phyloP scores from a whole-genome alignment of 2,888 invertebrate species.

The Cephonodes hylas region DNA sequence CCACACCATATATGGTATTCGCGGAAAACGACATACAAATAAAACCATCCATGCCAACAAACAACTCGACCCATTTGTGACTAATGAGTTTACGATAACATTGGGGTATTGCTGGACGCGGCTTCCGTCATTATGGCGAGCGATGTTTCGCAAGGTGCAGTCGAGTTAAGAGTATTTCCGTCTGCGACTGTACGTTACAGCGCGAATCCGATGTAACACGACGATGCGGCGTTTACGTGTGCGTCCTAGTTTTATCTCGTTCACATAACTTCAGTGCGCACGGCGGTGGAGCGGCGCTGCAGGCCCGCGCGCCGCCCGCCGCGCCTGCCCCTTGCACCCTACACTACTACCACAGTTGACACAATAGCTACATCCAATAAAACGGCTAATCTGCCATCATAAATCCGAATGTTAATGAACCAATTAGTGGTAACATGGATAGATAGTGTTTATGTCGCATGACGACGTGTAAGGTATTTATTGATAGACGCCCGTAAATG shows the following conservation, averaged over 20 bases:
- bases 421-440: slow-evolving; percentile 2
- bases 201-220: not conserved
- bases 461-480: not conserved
- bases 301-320: not conserved
- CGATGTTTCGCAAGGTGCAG: not conserved
- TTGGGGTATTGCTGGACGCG: not conserved
- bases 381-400: slow-evolving; percentile 1
- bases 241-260: slow-evolving; percentile 8
- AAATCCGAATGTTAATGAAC: slow-evolving; percentile 6
- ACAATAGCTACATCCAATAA: not conserved
- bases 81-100: not conserved
- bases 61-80: not conserved
- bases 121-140: not conserved
- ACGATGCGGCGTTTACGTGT: not conserved
- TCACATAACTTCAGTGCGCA: slow-evolving; percentile 12
- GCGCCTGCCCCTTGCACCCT: not conserved
- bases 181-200: slow-evolving; percentile 3
- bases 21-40: not conserved
- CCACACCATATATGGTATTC: slow-evolving; percentile 37
- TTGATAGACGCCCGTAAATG: not conserved
- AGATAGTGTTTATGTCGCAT: not conserved
- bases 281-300: slow-evolving; percentile 3
- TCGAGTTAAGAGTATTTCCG: slow-evolving; percentile 11
- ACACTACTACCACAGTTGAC: not conserved
- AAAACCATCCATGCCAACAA: not conserved